Base-by-base conservation (phyloP, 2,113 vertebrate genomes). In the Mastomys coucha region DNA sequence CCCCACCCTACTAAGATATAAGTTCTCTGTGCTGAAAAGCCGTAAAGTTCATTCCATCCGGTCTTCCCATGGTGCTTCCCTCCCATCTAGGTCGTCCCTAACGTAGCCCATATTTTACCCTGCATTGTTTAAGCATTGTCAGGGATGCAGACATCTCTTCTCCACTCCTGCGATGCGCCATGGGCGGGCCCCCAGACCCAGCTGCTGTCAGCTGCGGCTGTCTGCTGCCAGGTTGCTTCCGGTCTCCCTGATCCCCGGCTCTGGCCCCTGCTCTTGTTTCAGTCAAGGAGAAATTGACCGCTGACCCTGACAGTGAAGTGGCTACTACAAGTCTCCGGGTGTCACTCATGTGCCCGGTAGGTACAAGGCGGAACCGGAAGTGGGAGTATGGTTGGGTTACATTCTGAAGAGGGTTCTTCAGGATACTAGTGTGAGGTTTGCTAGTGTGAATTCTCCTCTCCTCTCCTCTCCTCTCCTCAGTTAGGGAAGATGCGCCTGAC, bases 221-320 rank as follows among this genome's bases (percentile, higher is more conserved):
- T 91, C 45, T 63, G 69, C 86, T 77, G 11, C 65, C 67, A 26
- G 82, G 76, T 53, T 45, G 58, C 73, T 22, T n/a, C 39, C 1
- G 6, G 70, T 53, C 84, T 84, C 69, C 16, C 95, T 89, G 72
- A 94, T 11, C 60, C 24, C 14, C 10, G 75, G 75, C 93, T 90
- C 36, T 95, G 82, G 56, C n/a, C 49, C 78, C 80, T 70, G 33
- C 67, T 96, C 69, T 94, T 75, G 45, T 97, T 98, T 84, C 98
- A 99, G 99, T 99, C 92, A 99, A 99, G 98, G 99, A 99, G 97
- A 99, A 99, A 92, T 88, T 99, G 89, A 99, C 99, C 0, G 99
- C 99, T 28, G 99, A 99, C 84, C 99, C 99, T 0, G 99, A 99
- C 98, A 99, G 99, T 49, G 99, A 99, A 97, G 99, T 99, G 13